Percentiles rank a stretch among this genome's conserved stretches.
Conservation (phyloP, 2,113 vertebrate genomes). For the Cacatua alba region DNA sequence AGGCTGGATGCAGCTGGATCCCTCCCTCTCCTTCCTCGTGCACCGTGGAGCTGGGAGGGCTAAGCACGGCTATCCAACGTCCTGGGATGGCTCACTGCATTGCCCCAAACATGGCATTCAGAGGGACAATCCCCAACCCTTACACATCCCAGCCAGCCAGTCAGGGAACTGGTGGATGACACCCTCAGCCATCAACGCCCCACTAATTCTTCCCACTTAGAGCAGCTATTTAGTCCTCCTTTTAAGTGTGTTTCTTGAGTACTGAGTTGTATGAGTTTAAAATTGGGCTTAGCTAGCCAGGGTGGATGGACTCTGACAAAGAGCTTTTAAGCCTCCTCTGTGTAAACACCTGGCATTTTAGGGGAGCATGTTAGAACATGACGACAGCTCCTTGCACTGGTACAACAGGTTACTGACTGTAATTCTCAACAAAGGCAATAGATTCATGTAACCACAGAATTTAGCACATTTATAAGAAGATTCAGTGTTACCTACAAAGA, state of each 20-base stretch:
- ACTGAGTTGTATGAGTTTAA: background rate
- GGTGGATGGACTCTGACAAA: background rate
- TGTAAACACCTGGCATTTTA: background rate
- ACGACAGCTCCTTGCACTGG: background rate
- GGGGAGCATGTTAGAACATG: background rate
- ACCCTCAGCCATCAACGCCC: background rate
- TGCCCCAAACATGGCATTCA: rapidly evolving
- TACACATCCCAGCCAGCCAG: background rate
- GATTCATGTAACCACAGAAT: background rate
- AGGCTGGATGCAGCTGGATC: background rate
- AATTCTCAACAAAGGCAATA: background rate
- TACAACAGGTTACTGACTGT: background rate
- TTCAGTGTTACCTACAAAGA: background rate
- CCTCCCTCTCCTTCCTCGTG: background rate
- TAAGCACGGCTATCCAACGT: rapidly evolving
- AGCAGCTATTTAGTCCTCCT: background rate
- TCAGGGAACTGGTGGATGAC: background rate
- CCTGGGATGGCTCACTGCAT: background rate
- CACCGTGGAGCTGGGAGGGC: background rate
- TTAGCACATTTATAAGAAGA: background rate
- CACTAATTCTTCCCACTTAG: background rate
- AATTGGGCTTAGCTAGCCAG: background rate
- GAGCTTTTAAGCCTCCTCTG: background rate
- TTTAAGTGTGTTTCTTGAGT: background rate
- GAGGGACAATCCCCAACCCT: background rate